phyloP scores from a whole-genome alignment of 92 coral and sea anemone genomes.

The Montipora capitata region DNA sequence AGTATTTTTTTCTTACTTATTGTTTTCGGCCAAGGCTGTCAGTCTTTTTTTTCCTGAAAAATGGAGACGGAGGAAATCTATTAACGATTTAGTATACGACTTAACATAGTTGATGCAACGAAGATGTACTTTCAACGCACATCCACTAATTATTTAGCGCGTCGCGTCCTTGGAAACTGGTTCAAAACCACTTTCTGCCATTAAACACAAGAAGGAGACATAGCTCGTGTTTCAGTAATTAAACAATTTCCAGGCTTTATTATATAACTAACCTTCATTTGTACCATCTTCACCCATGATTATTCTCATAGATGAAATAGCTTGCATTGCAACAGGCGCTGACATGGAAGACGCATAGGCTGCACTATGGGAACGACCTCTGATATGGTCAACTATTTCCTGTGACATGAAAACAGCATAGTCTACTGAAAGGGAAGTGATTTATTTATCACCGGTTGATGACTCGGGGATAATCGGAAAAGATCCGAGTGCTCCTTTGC shows the following conservation, averaged over 20 bases:
- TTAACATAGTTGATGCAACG: no score
- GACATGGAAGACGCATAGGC: conserved; percentile 97
- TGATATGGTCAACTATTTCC: conserved; percentile 91
- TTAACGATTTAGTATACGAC: neutral
- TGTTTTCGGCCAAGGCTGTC: conserved; percentile 13
- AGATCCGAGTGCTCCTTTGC: no score
- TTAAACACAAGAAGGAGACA: no score
- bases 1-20: conserved; percentile 20
- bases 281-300: conserved; percentile 98
- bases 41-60: conserved; percentile 35
- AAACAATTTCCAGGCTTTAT: no score
- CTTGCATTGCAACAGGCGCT: conserved; percentile 92
- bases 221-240: neutral
- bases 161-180: no score
- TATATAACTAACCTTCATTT: conserved; percentile 70
- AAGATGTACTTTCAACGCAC: no score
- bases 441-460: no score
- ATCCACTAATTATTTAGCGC: no score
- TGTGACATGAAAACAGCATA: conserved; percentile 5
- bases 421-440: no score
- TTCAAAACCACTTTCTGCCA: neutral
- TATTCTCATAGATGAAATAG: conserved; percentile 86
- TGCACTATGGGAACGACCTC: conserved; percentile 97
- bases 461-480: no score
- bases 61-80: neutral